Conservation (phyloP, 1,140 invertebrate genomes). For the Metopolophium dirhodum region DNA sequence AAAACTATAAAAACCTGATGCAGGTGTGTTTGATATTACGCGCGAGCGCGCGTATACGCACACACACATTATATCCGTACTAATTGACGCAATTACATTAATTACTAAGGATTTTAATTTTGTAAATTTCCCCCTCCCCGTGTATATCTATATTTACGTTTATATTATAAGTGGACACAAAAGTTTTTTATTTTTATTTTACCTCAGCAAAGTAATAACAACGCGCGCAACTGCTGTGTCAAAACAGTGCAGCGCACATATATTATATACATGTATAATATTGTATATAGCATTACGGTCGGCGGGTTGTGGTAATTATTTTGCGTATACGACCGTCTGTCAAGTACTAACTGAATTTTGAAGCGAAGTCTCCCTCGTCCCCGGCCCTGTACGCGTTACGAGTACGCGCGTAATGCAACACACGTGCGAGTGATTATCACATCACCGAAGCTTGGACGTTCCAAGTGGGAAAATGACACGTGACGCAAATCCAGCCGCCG, state of each 20-base stretch:
- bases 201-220: background rate
- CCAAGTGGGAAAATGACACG: conserved; percentile 44
- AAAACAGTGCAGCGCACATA: background rate
- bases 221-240: background rate
- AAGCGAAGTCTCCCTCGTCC: background rate
- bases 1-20: background rate
- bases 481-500: conserved; percentile 42
- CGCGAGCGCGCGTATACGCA: background rate
- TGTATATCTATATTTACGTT: too few species aligned
- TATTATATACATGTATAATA: background rate
- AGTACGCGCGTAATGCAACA: conserved; percentile 25
- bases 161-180: background rate
- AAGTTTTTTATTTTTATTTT: background rate
- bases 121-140: background rate
- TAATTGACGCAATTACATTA: background rate
- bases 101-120: conserved; percentile 15
- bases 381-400: background rate
- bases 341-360: conserved; percentile 55
- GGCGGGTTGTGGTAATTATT: conserved; percentile 22
- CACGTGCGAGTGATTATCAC: conserved; percentile 57
- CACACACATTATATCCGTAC: background rate
- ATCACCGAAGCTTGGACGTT: conserved; percentile 13
- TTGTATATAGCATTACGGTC: background rate
- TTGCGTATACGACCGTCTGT: conserved; percentile 32
- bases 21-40: background rate